phyloP scores from a whole-genome alignment of 2,113 vertebrate species.

The Redunca redunca region DNA sequence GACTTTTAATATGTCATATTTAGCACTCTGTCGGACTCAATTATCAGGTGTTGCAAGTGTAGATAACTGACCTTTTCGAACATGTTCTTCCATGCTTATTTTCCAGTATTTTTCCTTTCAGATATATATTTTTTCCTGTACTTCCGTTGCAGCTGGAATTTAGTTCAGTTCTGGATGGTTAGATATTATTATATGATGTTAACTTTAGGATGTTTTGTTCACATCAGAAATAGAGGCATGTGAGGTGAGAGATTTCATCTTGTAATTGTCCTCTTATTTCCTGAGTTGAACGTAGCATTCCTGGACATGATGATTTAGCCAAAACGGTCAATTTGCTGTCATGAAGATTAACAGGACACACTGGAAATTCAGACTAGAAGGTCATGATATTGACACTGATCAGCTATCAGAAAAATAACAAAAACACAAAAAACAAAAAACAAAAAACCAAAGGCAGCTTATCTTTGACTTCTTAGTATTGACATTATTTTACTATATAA shows the following conservation, averaged over 20 bases:
- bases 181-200: background rate
- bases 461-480: background rate
- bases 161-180: background rate
- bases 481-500: background rate
- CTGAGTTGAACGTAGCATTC: background rate
- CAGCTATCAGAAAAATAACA: background rate
- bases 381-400: background rate
- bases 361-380: background rate
- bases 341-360: background rate
- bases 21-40: background rate
- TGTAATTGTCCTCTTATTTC: background rate
- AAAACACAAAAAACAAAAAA: too few relatives aligned
- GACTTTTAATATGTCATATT: background rate
- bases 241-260: background rate
- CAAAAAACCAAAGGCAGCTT: background rate
- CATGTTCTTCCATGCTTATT: background rate
- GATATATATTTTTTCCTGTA: background rate
- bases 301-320: background rate
- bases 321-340: background rate
- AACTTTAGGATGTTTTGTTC: background rate
- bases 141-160: constrained; percentile 8
- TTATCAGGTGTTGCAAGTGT: background rate
- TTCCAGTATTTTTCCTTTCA: background rate
- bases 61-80: background rate
- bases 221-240: background rate